Conservation (phyloP, 2,888 invertebrate species). For the Trissoscelio sp. region DNA sequence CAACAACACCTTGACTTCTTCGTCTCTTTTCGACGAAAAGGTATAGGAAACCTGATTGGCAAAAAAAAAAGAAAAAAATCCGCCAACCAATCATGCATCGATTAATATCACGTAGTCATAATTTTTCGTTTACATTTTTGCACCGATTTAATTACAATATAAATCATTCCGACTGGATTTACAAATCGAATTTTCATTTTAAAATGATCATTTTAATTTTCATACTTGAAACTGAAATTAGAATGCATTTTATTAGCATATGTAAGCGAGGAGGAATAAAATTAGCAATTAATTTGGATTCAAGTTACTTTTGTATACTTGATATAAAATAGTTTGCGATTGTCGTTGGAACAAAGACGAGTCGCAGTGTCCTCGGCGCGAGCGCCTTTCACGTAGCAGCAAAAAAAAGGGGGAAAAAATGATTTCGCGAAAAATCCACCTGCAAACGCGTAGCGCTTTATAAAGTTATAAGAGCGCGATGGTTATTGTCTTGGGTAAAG, state of each 20-base stretch:
- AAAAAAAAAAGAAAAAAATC: no score
- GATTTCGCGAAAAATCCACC: conserved; percentile 51
- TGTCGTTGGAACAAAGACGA: conserved; percentile 53
- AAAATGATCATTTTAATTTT: no score
- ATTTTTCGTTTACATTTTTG: conserved; percentile 14
- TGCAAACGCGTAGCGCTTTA: conserved; percentile 60
- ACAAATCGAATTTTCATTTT: no score
- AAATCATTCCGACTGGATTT: no score
- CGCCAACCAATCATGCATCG: conserved; percentile 37
- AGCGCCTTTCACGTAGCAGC: conserved; percentile 44
- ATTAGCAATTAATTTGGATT: no score
- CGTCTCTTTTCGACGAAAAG: conserved; percentile 70
- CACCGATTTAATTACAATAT: conserved; percentile 27
- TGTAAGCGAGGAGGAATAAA: no score
- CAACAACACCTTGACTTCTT: conserved; percentile 82
- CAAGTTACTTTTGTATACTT: neutral
- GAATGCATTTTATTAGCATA: no score
- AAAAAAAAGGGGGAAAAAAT: conserved; percentile 35
- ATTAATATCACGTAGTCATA: conserved; percentile 17
- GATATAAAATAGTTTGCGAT: neutral
- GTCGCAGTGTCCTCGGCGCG: conserved; percentile 60
- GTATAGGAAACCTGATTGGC: conserved; percentile 25
- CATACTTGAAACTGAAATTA: no score
- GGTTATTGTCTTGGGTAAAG: conserved; percentile 68
- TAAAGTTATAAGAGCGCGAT: conserved; percentile 70